phyloP scores from a whole-genome alignment of 2,113 vertebrate species.

The Coturnix japonica region DNA sequence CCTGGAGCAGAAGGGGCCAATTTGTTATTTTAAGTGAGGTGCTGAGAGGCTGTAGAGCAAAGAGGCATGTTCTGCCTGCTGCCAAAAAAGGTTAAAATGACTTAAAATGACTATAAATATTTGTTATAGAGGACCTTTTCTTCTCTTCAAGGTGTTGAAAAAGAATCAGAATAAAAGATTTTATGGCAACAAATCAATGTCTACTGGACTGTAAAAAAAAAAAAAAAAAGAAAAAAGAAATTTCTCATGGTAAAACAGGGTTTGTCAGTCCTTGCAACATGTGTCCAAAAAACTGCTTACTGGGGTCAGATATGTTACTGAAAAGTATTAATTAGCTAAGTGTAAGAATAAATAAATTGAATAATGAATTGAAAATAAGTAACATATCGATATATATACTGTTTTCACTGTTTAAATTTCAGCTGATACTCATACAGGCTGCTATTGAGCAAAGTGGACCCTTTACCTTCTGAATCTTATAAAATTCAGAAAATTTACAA shows the following conservation, averaged over 20 bases:
- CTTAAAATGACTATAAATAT: background rate
- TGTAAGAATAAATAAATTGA: background rate
- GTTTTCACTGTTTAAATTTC: background rate
- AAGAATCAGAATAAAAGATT: background rate
- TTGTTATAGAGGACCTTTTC: background rate
- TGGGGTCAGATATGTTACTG: background rate
- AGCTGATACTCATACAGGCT: background rate
- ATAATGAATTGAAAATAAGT: background rate
- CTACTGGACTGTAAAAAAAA: background rate
- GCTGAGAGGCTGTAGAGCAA: background rate
- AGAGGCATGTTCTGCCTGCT: background rate
- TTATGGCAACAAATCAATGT: background rate
- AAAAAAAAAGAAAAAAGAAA: background rate
- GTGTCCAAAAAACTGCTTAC: background rate
- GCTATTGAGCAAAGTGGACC: background rate
- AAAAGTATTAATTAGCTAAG: background rate
- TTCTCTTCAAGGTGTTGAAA: background rate
- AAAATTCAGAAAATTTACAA: background rate
- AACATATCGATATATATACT: background rate
- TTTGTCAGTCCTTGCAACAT: background rate
- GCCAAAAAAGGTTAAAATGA: background rate
- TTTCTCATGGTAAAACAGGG: background rate
- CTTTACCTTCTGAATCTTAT: too few relatives aligned
- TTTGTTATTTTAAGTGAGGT: conserved; percentile 42
- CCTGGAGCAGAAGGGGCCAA: background rate